Conservation (phyloP, 2,113 vertebrate species). For the Ellobius talpinus region DNA sequence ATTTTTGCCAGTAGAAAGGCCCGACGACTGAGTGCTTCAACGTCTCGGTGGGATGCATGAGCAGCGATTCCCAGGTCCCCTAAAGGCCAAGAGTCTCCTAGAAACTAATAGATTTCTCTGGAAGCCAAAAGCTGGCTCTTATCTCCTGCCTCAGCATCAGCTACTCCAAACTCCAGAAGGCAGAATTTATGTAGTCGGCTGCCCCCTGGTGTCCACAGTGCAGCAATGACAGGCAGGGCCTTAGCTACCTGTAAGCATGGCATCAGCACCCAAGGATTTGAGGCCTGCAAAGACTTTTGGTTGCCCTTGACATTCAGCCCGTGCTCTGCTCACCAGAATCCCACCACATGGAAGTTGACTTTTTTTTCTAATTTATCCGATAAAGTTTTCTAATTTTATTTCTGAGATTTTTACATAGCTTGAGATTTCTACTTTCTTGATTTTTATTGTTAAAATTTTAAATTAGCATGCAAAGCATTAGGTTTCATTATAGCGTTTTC, state of each 20-base stretch:
- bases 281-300: not conserved
- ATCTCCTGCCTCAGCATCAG: not conserved
- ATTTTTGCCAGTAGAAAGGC: conserved; percentile 47
- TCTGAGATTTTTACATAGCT: not conserved
- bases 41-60: not conserved
- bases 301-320: not conserved
- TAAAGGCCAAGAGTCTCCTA: not conserved
- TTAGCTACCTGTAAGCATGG: not conserved
- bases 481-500: not conserved
- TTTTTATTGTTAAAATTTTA: not conserved
- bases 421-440: not conserved
- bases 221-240: not conserved
- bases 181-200: conserved; percentile 43
- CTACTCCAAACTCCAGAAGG: not conserved
- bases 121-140: too few relatives aligned
- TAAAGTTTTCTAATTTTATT: not conserved
- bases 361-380: not conserved
- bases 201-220: conserved; percentile 58
- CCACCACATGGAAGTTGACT: not conserved
- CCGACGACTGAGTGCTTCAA: not conserved
- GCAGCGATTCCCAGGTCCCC: not conserved
- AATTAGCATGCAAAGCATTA: not conserved
- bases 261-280: not conserved
- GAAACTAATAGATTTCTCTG: too few relatives aligned
- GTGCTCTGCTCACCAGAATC: not conserved